These are phyloP conservation scores for Tenthredo distinguenda DNA, from an alignment of 2,888 invertebrate genomes.

Conservation along the genomic window DNA sequence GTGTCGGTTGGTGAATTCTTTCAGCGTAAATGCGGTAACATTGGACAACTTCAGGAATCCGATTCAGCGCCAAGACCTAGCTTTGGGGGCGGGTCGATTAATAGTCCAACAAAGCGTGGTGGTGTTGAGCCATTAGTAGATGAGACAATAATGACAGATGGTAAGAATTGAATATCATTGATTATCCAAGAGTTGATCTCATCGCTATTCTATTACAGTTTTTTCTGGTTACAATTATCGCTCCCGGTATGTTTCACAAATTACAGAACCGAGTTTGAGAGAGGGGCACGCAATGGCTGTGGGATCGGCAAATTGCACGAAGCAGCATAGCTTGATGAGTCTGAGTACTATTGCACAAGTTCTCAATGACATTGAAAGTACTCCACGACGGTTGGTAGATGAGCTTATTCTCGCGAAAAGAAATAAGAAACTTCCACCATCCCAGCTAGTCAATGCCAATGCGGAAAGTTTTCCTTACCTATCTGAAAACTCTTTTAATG, in stretches of 20 bases:
- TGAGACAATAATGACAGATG: slow-evolving; percentile 66
- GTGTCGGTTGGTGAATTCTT: slow-evolving; percentile 79
- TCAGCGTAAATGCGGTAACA: slow-evolving; percentile 75
- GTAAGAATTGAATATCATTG: slow-evolving; percentile 56
- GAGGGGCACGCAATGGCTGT: not conserved
- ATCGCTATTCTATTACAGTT: not conserved
- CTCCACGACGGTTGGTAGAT: slow-evolving; percentile 72
- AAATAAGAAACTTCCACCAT: slow-evolving; percentile 55
- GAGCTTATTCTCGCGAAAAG: slow-evolving; percentile 69
- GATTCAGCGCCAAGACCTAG: slow-evolving; percentile 65
- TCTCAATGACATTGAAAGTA: slow-evolving; percentile 67
- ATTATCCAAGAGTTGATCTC: not conserved
- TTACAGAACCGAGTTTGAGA: slow-evolving; percentile 11
- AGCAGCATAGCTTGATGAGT: slow-evolving; percentile 71
- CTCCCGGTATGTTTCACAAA: not conserved
- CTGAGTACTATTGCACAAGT: slow-evolving; percentile 71
- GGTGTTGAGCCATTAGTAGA: slow-evolving; percentile 67
- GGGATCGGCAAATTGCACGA: slow-evolving; percentile 42
- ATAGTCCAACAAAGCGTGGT: slow-evolving; percentile 66
- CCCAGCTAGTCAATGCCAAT: slow-evolving; percentile 3
- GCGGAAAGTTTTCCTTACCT: not conserved
- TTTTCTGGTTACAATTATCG: not conserved
- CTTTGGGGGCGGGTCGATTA: slow-evolving; percentile 64
- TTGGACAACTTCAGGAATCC: slow-evolving; percentile 69
- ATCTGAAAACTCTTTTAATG: not conserved